Conservation (phyloP, 2,888 invertebrate genomes). For the Chrysina gloriosa region DNA sequence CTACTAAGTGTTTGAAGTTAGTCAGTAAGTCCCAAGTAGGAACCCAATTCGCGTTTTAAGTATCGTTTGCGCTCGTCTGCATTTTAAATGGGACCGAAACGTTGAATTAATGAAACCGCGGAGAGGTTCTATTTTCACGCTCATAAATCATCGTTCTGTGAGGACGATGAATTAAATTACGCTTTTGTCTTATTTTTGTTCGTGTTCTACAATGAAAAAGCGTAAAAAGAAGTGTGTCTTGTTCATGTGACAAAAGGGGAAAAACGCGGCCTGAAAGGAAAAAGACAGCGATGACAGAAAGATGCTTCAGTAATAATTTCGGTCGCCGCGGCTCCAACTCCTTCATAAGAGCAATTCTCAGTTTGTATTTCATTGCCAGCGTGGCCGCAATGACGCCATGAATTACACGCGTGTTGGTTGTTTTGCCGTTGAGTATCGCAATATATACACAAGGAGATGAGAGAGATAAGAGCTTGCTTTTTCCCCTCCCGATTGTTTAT, state of each 20-base stretch:
- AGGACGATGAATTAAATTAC: conserved; percentile 27
- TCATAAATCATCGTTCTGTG: conserved; percentile 24
- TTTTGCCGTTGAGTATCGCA: conserved; percentile 42
- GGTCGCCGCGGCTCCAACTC: conserved; percentile 38
- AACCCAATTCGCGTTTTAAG: background rate
- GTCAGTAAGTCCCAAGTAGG: background rate
- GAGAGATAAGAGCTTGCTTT: conserved; percentile 15
- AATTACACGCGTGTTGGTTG: conserved; percentile 47
- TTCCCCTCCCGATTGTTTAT: background rate
- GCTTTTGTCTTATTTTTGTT: conserved; percentile 8
- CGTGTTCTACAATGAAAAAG: background rate
- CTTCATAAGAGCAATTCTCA: conserved; percentile 47
- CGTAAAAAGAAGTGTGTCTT: background rate
- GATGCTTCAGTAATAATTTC: conserved; percentile 40
- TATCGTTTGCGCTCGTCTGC: background rate
- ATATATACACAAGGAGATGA: conserved; percentile 28
- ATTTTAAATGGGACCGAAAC: conserved; percentile 15
- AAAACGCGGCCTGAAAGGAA: conserved; percentile 6
- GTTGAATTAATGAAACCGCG: conserved; percentile 23
- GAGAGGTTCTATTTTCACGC: conserved; percentile 4
- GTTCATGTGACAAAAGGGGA: background rate
- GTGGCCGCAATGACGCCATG: conserved; percentile 50
- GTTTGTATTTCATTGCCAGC: conserved; percentile 48
- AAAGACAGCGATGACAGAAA: background rate
- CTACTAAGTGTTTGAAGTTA: background rate